Evolutionary conservation across 2,113 vertebrate species (phyloP), one percentile per base, ranked within the genome.

Genomic region (Speoplatyrhinus poulsoni): DNA sequence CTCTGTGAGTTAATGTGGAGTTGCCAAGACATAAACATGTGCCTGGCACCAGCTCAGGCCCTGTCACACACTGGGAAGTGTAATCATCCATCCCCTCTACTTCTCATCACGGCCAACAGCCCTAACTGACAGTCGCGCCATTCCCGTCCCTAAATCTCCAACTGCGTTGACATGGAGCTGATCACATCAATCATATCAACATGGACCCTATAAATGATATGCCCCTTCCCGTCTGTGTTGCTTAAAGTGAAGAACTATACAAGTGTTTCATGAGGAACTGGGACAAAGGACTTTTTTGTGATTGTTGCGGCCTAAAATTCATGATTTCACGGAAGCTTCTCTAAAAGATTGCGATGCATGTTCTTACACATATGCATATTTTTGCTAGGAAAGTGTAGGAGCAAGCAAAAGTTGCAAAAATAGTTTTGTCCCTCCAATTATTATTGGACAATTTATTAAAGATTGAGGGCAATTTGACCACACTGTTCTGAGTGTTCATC

Each of bases 1-100:
- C 16, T 32, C 9, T 55, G 11, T 47, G 62, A 65, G 72, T 79
- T 62, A 65, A 75, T 67, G 70, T 61, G 58, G 19, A 60, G 62
- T 62, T 17, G 49, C 17, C 17, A 10, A 53, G 52, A 67, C 60
- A 36, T 16, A n/a, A 26, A 52, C 60, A 60, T 62, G 61, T 17
- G 58, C 54, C 59, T 1, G 0, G 15, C 49, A 61, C 67, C 54
- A 16, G 59, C 53, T 73, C 69, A 16, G 53, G 63, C 52, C 55
- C 63, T 32, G 53, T 62, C 41, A 16, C 7, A 61, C 11, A 54
- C 10, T 16, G 9, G 70, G 69, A 55, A 70, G 53, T 53, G 62
- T 12, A 60, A 52, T 61, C 33, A 71, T 73, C 4, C 36, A 3
- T 16, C 11, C 62, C 46, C 32, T 33, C 15, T 11, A 12, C 57